Evolutionary conservation across 2,888 invertebrate species (phyloP).

Genomic region (Caradrina clavipalpis): DNA sequence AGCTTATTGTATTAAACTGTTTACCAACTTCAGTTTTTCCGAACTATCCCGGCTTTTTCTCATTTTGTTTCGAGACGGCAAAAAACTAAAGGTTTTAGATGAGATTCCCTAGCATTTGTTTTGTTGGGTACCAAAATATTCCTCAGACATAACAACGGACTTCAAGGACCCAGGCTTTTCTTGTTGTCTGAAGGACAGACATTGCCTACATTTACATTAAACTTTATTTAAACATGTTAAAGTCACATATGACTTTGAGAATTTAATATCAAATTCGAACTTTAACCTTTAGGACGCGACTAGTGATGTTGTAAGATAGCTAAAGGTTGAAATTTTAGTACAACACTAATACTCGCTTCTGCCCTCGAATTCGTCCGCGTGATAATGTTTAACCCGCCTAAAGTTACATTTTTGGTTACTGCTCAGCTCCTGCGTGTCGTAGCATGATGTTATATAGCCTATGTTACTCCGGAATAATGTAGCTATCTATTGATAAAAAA

Average conservation of each 20-base stretch:
- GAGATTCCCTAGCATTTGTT: constrained; percentile 39
- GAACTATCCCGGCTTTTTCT: constrained; percentile 18
- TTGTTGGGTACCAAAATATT: constrained; percentile 42
- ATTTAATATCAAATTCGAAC: constrained; percentile 19
- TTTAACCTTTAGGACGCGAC: not conserved
- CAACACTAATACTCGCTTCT: no score
- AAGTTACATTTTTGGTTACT: no score
- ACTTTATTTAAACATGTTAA: constrained; percentile 15
- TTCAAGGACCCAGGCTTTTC: constrained; percentile 33
- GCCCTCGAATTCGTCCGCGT: no score
- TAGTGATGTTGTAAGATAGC: not conserved
- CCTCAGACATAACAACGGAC: constrained; percentile 34
- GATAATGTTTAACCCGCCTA: no score
- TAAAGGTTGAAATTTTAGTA: not conserved
- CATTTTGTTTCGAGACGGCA: constrained; percentile 26
- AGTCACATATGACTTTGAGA: constrained; percentile 3
- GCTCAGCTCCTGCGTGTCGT: no score
- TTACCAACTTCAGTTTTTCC: constrained; percentile 37
- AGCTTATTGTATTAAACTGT: constrained; percentile 10
- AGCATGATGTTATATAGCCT: no score
- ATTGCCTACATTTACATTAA: constrained; percentile 14
- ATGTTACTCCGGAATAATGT: no score
- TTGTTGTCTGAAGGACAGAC: constrained; percentile 17
- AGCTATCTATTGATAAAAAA: no score
- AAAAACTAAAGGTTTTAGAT: constrained; percentile 38